A percentile compares a stretch with the other conserved stretches of the same genome.
These are phyloP conservation scores for Ditylenchus weischeri DNA, from an alignment of 2,888 invertebrate species.

Conservation along the genomic window DNA sequence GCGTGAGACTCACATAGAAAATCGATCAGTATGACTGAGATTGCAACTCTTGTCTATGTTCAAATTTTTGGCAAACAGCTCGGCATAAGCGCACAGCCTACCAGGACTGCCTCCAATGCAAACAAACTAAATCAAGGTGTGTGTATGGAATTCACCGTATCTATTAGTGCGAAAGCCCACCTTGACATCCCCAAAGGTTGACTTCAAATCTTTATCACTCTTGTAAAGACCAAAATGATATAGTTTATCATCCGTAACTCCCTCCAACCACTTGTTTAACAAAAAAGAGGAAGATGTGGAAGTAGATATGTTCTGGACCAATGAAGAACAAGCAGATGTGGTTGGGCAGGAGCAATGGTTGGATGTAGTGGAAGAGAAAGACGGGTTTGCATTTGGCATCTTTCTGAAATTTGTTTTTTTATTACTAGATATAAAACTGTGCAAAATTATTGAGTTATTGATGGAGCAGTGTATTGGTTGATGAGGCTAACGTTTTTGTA, in stretches of 20 bases:
- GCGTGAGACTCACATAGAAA: conserved; percentile 59
- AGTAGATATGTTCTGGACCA: not conserved
- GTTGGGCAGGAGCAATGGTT: not conserved
- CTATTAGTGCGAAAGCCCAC: conserved; percentile 10
- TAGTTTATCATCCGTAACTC: conserved; percentile 40
- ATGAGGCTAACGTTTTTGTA: too few relatives aligned
- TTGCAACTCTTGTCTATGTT: conserved; percentile 48
- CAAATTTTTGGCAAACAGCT: conserved; percentile 57
- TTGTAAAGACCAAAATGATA: conserved; percentile 54
- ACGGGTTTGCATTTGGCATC: too few relatives aligned
- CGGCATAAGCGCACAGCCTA: conserved; percentile 61
- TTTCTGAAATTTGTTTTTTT: too few relatives aligned
- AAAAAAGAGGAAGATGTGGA: not conserved
- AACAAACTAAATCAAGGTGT: conserved; percentile 59
- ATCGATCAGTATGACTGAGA: conserved; percentile 61
- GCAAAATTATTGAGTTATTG: too few relatives aligned
- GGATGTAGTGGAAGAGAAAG: too few relatives aligned
- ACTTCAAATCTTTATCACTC: conserved; percentile 39
- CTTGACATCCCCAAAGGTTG: conserved; percentile 32
- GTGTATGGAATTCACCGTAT: not conserved
- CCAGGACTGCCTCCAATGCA: conserved; percentile 62
- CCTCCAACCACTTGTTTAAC: conserved; percentile 15
- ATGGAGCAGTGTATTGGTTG: too few relatives aligned
- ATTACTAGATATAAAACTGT: too few relatives aligned
- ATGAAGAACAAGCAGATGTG: not conserved